These are phyloP conservation scores for Prorops nasuta DNA, from an alignment of 1,140 invertebrate genomes.

Conservation along the genomic window DNA sequence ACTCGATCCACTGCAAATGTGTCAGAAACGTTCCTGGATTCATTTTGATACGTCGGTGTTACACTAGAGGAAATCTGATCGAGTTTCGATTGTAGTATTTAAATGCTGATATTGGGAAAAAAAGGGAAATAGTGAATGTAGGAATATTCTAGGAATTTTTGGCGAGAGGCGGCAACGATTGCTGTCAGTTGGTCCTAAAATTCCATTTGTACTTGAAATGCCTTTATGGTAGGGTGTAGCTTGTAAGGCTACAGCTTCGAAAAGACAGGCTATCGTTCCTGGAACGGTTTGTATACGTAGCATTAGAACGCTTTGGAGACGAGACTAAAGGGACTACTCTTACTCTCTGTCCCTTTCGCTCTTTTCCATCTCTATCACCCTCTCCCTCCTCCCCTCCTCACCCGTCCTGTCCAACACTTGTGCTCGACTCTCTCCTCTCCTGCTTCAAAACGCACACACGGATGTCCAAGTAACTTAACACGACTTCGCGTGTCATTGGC, in stretches of 20 bases:
- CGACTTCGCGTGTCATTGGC: constrained; percentile 36
- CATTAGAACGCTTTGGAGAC: constrained; percentile 5
- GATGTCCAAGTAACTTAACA: constrained; percentile 23
- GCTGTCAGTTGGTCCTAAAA: constrained; percentile 13
- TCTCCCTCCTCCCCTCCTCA: neutral
- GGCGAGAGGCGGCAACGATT: constrained; percentile 11
- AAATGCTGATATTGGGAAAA: too few relatives aligned
- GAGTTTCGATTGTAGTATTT: too few relatives aligned
- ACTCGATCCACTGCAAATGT: too few relatives aligned
- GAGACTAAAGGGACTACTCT: constrained; percentile 11
- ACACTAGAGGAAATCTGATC: too few relatives aligned
- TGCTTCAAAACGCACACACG: constrained; percentile 10
- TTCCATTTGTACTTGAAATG: constrained; percentile 20
- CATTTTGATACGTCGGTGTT: too few relatives aligned
- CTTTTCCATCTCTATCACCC: constrained; percentile 5
- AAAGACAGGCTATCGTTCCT: constrained; percentile 17
- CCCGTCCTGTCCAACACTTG: too few relatives aligned
- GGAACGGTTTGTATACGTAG: constrained; percentile 24
- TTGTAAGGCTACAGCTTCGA: too few relatives aligned
- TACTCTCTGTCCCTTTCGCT: neutral
- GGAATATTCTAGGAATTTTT: too few relatives aligned
- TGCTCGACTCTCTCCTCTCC: constrained; percentile 3
- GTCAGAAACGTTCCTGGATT: too few relatives aligned
- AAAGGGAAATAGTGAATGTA: too few relatives aligned
- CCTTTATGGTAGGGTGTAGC: constrained; percentile 1